A percentile compares a stretch with the other conserved stretches of the same genome.
phyloP scores from a whole-genome alignment of 2,888 invertebrate species.

The Malthinus flaveolus region DNA sequence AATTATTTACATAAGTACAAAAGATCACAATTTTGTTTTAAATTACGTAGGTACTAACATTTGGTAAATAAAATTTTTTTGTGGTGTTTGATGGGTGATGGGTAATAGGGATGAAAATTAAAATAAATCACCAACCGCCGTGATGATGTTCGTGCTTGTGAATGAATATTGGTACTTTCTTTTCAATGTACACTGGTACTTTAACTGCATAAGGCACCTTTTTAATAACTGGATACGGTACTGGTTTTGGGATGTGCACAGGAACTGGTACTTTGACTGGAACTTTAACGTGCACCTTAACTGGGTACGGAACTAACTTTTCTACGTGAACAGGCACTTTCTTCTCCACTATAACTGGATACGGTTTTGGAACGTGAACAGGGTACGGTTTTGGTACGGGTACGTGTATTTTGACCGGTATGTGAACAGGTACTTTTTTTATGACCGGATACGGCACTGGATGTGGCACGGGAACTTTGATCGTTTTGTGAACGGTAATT shows the following conservation, averaged over 20 bases:
- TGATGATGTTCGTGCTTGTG: constrained; percentile 30
- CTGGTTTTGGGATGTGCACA: constrained; percentile 40
- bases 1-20: constrained; percentile 4
- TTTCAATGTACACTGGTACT: constrained; percentile 54
- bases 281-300: constrained; percentile 50
- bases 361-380: constrained; percentile 56
- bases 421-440: constrained; percentile 65
- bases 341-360: constrained; percentile 55
- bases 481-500: constrained; percentile 60
- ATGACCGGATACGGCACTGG: constrained; percentile 64
- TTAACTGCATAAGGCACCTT: constrained; percentile 54
- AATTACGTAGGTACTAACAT: too few relatives aligned
- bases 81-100: not conserved
- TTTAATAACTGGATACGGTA: constrained; percentile 52
- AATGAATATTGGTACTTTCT: constrained; percentile 40
- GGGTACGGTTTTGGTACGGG: constrained; percentile 52
- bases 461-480: constrained; percentile 61
- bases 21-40: not conserved
- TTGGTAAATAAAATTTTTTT: too few relatives aligned
- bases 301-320: constrained; percentile 55
- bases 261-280: constrained; percentile 44
- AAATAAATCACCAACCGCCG: not conserved
- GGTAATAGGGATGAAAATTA: not conserved
- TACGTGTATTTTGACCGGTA: constrained; percentile 48
- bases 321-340: constrained; percentile 58